These are phyloP conservation scores for Plectropomus leopardus DNA, from an alignment of 2,113 vertebrate genomes.

Conservation along the genomic window DNA sequence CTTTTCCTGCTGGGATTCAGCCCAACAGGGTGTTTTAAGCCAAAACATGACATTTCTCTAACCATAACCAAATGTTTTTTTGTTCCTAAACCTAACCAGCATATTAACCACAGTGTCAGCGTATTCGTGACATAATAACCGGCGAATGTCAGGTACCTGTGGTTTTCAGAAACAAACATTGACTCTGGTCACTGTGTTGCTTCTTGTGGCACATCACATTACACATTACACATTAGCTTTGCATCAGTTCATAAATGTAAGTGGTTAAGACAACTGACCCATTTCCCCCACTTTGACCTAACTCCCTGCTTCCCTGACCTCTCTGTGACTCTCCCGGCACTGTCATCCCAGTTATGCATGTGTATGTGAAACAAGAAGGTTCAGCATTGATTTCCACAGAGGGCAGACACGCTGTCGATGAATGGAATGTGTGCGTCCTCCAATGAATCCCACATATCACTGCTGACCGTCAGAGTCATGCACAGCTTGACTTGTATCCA, in stretches of 20 bases:
- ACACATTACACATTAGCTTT: not conserved
- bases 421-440: constrained; percentile 34
- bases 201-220: not conserved
- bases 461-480: constrained; percentile 19
- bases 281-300: no score
- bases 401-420: not conserved
- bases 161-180: no score
- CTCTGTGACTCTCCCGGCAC: not conserved
- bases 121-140: no score
- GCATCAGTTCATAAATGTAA: not conserved
- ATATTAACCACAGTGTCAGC: no score
- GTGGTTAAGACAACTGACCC: not conserved
- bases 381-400: constrained; percentile 34
- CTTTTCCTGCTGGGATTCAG: no score
- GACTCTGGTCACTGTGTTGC: no score
- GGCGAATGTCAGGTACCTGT: no score
- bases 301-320: constrained; percentile 19
- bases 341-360: not conserved
- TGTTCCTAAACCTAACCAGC: no score
- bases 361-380: not conserved
- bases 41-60: no score
- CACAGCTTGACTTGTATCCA: not conserved
- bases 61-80: no score
- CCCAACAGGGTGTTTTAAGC: no score
- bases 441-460: not conserved